These are phyloP conservation scores for Crenuchus spilurus DNA, from an alignment of 2,797 vertebrate genomes.

Conservation along the genomic window DNA sequence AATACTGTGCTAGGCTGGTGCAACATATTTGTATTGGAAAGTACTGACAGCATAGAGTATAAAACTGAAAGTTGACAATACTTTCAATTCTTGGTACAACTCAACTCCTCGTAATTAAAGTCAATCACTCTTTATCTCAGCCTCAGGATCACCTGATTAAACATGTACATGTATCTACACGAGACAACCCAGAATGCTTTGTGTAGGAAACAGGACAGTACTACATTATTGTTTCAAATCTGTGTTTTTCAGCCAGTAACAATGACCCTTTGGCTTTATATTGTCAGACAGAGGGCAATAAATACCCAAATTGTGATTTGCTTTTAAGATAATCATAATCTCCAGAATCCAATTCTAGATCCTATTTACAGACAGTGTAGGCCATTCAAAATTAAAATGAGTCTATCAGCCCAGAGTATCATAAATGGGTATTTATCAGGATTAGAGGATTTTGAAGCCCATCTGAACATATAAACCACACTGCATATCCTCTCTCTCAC, in stretches of 20 bases:
- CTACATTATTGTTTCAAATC: constrained; percentile 24
- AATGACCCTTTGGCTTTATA: constrained; percentile 55
- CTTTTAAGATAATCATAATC: constrained; percentile 93
- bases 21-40: too few species aligned
- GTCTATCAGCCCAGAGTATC: constrained; percentile 90
- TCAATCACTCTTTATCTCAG: not conserved
- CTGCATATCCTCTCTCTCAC: constrained; percentile 60
- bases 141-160: not conserved
- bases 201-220: constrained; percentile 13
- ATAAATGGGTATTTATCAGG: constrained; percentile 92
- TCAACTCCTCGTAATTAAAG: constrained; percentile 20
- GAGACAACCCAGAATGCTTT: not conserved
- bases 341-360: constrained; percentile 90
- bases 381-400: constrained; percentile 97
- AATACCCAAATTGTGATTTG: constrained; percentile 80
- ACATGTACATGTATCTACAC: not conserved
- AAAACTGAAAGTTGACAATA: too few species aligned
- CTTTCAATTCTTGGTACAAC: too few species aligned
- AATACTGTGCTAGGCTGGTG: too few species aligned
- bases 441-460: constrained; percentile 91
- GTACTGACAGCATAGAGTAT: too few species aligned
- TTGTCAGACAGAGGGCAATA: constrained; percentile 66
- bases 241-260: constrained; percentile 40
- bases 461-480: constrained; percentile 86
- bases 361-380: constrained; percentile 87